Conservation (phyloP, 2,797 vertebrate species). For the Pagetopsis macropterus region DNA sequence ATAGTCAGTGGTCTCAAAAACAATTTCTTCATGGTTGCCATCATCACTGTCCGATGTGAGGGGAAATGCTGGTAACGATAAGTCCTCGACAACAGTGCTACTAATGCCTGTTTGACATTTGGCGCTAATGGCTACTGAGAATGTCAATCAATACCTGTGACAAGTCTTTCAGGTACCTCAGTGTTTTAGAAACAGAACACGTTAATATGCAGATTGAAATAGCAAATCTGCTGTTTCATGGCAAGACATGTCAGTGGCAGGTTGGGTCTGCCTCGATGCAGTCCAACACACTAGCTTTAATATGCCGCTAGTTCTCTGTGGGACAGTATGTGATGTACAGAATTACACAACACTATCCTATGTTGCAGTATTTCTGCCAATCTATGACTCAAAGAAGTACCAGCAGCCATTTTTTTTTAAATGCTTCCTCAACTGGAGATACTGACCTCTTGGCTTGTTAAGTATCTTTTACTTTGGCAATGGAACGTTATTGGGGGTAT, state of each 20-base stretch:
- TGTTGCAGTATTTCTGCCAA: not conserved
- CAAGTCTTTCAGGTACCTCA: too few relatives aligned
- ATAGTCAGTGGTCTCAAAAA: not conserved
- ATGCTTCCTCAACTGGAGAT: not conserved
- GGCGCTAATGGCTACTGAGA: too few relatives aligned
- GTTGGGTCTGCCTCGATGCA: not conserved
- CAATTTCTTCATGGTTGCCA: not conserved
- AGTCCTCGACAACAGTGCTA: not conserved
- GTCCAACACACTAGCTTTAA: conserved; percentile 13
- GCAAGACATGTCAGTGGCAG: conserved; percentile 24
- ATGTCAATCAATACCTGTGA: too few relatives aligned
- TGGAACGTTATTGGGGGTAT: too few relatives aligned
- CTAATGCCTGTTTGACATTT: not conserved
- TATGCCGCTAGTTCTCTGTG: not conserved
- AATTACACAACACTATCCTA: not conserved
- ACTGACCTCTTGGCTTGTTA: not conserved
- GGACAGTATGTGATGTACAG: not conserved
- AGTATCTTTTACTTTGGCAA: not conserved
- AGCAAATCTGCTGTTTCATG: not conserved
- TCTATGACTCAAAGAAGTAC: not conserved
- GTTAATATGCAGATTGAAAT: too few relatives aligned
- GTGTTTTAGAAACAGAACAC: too few relatives aligned
- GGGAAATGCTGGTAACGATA: not conserved
- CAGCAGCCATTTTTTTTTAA: not conserved
- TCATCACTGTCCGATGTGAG: not conserved